Evolutionary conservation across 2,888 invertebrate genomes (phyloP).

Genomic region (Pollenia labialis): DNA sequence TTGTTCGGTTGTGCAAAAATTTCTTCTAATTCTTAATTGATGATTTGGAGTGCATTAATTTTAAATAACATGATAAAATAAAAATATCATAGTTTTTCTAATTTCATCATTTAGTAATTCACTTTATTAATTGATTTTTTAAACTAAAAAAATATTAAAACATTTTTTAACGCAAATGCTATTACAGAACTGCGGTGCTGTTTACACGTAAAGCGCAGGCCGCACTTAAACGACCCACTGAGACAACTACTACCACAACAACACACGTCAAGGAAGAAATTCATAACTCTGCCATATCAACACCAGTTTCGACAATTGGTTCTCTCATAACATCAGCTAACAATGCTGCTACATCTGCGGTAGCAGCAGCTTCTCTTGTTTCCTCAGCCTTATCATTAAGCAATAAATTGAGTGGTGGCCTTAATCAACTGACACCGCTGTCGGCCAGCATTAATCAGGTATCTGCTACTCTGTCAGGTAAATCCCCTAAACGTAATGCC

Average conservation of each 20-base stretch:
- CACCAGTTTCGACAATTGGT: constrained; percentile 76
- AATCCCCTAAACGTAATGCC: constrained; percentile 82
- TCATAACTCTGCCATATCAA: constrained; percentile 76
- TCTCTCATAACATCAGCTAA: constrained; percentile 74
- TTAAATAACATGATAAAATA: too few relatives aligned
- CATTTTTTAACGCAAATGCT: constrained; percentile 49
- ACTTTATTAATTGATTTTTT: constrained; percentile 35
- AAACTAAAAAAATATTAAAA: constrained; percentile 17
- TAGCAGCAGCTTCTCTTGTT: constrained; percentile 75
- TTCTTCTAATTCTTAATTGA: too few relatives aligned
- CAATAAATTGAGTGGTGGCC: constrained; percentile 76
- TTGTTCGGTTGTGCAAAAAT: too few relatives aligned
- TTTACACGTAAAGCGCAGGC: constrained; percentile 90
- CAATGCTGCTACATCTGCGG: constrained; percentile 75
- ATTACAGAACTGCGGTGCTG: constrained; percentile 88
- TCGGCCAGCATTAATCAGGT: constrained; percentile 73
- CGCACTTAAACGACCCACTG: constrained; percentile 84
- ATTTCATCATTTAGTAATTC: constrained; percentile 6
- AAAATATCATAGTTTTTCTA: neutral
- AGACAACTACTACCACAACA: constrained; percentile 74
- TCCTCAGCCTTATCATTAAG: constrained; percentile 77
- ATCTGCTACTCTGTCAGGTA: constrained; percentile 75
- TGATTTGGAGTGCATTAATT: too few relatives aligned
- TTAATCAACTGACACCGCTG: constrained; percentile 74
- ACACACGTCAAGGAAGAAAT: constrained; percentile 81